These are phyloP conservation scores for Melanophora roralis DNA, from an alignment of 2,888 invertebrate species.

Conservation along the genomic window DNA sequence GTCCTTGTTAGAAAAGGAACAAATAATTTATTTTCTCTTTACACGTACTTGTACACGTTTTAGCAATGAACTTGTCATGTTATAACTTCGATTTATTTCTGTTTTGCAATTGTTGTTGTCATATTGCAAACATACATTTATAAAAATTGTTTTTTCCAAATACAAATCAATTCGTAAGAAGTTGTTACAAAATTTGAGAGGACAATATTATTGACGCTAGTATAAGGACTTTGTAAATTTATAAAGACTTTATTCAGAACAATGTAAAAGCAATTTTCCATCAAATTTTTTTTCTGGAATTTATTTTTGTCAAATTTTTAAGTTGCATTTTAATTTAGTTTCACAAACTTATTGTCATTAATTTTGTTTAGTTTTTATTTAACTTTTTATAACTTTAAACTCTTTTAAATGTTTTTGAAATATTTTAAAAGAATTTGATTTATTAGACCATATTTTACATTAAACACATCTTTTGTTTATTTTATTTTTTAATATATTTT, in stretches of 20 bases:
- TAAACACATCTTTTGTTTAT: no score
- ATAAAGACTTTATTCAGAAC: slow-evolving; percentile 30
- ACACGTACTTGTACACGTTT: slow-evolving; percentile 45
- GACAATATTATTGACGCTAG: slow-evolving; percentile 28
- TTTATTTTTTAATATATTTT: no score
- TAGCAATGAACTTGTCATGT: slow-evolving; percentile 45
- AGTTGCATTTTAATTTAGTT: not conserved
- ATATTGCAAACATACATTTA: no score
- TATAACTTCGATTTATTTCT: not conserved
- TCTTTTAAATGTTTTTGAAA: no score
- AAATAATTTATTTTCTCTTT: slow-evolving; percentile 39
- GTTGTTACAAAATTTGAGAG: no score
- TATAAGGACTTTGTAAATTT: slow-evolving; percentile 31
- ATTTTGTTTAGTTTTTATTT: not conserved
- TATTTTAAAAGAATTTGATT: no score
- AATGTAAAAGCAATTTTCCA: slow-evolving; percentile 12
- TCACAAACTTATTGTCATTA: not conserved
- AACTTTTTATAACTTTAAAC: not conserved
- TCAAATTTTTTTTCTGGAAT: not conserved
- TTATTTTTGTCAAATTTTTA: not conserved
- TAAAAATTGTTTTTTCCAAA: slow-evolving; percentile 14
- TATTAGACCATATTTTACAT: no score
- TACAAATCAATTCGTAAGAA: slow-evolving; percentile 26
- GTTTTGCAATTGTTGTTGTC: not conserved
- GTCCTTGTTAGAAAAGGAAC: slow-evolving; percentile 59